phyloP scores from a whole-genome alignment of 2,797 vertebrate genomes.

The Todus mexicanus region DNA sequence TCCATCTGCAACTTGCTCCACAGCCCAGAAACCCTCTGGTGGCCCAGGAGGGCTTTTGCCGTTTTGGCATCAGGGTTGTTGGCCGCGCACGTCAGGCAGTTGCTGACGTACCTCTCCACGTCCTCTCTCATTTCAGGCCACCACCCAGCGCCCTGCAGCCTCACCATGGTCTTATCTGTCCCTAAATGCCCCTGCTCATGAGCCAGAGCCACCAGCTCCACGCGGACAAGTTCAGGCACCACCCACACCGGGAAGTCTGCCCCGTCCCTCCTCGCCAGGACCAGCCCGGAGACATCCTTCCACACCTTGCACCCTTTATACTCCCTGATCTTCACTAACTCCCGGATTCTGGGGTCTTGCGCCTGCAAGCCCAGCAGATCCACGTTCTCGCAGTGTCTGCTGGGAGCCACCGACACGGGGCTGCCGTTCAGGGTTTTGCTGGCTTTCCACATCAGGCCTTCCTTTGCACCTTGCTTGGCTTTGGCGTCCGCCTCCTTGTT shows the following conservation, averaged over 20 bases:
- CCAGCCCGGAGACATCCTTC: conserved; percentile 16
- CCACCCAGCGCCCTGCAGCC: conserved; percentile 40
- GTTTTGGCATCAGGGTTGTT: conserved; percentile 11
- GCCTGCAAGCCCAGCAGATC: conserved; percentile 49
- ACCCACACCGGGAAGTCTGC: conserved; percentile 37
- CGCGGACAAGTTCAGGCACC: conserved; percentile 29
- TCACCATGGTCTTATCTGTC: conserved; percentile 51
- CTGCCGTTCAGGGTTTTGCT: not conserved
- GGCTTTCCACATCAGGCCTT: conserved; percentile 55
- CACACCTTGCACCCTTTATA: conserved; percentile 62
- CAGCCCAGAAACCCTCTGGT: conserved; percentile 45
- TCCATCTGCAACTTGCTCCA: conserved; percentile 62
- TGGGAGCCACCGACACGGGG: not conserved
- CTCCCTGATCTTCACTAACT: not conserved
- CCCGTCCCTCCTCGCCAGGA: conserved; percentile 19
- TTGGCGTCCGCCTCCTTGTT: conserved; percentile 38
- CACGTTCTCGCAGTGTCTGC: not conserved
- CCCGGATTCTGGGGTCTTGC: conserved; percentile 1
- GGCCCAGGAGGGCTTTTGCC: conserved; percentile 8
- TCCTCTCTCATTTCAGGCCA: conserved; percentile 62
- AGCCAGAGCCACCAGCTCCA: conserved; percentile 48
- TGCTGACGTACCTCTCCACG: conserved; percentile 53
- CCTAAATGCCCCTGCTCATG: conserved; percentile 54
- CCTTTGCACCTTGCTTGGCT: conserved; percentile 53
- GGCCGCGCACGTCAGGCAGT: conserved; percentile 32